phyloP scores from a whole-genome alignment of 2,113 vertebrate species.

The Oncorhynchus nerka region DNA sequence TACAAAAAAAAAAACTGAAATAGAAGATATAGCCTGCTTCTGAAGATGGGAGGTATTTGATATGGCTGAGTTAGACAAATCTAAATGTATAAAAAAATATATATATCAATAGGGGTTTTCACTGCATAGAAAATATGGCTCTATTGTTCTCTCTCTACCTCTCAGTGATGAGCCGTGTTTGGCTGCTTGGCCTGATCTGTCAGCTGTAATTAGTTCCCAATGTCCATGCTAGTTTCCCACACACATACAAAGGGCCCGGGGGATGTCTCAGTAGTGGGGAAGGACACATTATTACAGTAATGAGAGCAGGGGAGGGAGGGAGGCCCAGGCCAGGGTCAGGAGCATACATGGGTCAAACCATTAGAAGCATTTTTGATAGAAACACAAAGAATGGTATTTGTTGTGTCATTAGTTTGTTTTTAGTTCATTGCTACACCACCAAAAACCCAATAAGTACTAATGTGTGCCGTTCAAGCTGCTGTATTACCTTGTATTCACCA shows the following conservation, averaged over 20 bases:
- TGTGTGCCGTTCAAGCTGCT: not conserved
- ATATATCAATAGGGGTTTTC: conserved; percentile 1
- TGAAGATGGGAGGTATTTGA: not conserved
- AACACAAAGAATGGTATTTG: no score
- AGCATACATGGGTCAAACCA: no score
- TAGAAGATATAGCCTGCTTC: not conserved
- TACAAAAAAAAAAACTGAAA: not conserved
- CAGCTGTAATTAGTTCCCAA: conserved; percentile 70
- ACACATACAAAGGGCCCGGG: conserved; percentile 44
- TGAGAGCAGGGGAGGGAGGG: conserved; percentile 41
- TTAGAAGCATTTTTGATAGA: no score
- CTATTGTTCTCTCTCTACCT: conserved; percentile 52
- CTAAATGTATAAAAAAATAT: conserved; percentile 13
- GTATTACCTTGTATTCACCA: not conserved
- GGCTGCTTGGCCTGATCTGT: conserved; percentile 58
- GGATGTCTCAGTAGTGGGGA: conserved; percentile 24
- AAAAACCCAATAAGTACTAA: no score
- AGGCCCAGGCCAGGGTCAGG: not conserved
- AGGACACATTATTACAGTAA: conserved; percentile 57
- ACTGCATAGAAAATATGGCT: conserved; percentile 21
- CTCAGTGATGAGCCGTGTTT: conserved; percentile 38
- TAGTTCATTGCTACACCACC: no score
- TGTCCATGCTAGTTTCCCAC: conserved; percentile 39
- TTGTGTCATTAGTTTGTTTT: no score
- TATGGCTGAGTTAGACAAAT: not conserved